phyloP scores from a whole-genome alignment of 2,888 invertebrate species.

The Charanyca ferruginea region DNA sequence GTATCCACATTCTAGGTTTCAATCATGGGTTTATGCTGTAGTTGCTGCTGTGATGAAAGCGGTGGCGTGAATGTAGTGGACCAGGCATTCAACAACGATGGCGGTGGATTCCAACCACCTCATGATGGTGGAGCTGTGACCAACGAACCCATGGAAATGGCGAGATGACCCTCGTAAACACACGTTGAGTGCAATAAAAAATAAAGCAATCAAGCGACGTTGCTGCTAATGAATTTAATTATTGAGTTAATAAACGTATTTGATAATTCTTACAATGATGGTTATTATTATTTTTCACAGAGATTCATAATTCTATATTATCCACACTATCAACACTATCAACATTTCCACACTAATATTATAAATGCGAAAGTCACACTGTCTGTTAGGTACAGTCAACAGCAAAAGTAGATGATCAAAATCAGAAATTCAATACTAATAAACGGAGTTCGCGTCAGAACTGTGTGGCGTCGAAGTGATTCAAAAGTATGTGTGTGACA shows the following conservation, averaged over 20 bases:
- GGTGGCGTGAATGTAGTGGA: conserved; percentile 72
- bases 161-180: conserved; percentile 52
- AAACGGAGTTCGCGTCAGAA: no score
- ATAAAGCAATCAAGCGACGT: conserved; percentile 11
- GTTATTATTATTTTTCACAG: conserved; percentile 2
- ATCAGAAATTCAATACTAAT: no score
- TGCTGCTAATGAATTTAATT: conserved; percentile 14
- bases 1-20: conserved; percentile 14
- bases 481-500: no score
- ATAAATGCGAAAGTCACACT: no score
- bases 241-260: conserved; percentile 24
- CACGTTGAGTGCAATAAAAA: conserved; percentile 23
- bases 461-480: no score
- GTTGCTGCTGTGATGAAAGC: conserved; percentile 66
- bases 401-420: no score
- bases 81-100: conserved; percentile 54
- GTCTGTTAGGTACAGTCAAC: no score
- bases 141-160: conserved; percentile 53
- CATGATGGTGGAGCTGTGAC: conserved; percentile 66
- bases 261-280: background rate
- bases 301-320: no score
- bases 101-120: conserved; percentile 46
- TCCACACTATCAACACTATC: no score
- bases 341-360: no score
- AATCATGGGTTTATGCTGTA: conserved; percentile 76